Evolutionary conservation across 2,113 vertebrate species (phyloP), one percentile per base, ranked within the genome.

Genomic region (Sterrhoptilus dennistouni): DNA sequence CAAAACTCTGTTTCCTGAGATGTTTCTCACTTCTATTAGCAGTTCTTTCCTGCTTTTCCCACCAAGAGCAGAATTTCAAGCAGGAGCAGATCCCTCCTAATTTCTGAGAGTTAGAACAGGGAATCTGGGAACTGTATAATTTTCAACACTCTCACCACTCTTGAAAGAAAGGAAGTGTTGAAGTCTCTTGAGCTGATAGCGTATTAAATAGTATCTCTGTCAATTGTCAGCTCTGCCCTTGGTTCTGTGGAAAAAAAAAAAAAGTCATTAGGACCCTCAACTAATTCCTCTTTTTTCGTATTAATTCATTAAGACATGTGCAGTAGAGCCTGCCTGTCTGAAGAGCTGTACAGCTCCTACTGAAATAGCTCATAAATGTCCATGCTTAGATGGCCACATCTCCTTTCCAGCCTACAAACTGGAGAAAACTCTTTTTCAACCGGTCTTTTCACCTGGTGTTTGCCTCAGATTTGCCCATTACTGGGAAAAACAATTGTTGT

Each of bases 341-440:
- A 92, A 93, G 71, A 91, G 65, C 74, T 91, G 76, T 49, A 27
- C 18, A 23, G 59, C 78, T 83, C 71, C 94, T 96, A 87, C 90
- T 95, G 42, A 83, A 12, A 5, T 81, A 45, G 79, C 84, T 89
- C 84, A 53, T 88, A 97, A 97, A 97, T 96, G 86, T 17, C 76
- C 57, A 27, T 94, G 50, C 74, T 95, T 40, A 87, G 40, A 22
- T 83, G 70, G 33, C 70, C 70, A 95, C 31, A 14, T 65, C 19
- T 69, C 54, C 89, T 86, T 86, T 80, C 23, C 71, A 86, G 13
- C 45, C 74, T 80, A 45, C 6, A 57, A 76, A 44, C 8, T 44
- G 33, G 24, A 82, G 3, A 74, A 83, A 54, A 83, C 45, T 49
- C 71, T 14, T 95, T 28, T 66, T n/a, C 65, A 91, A 36, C 20